phyloP scores from a whole-genome alignment of 2,797 vertebrate genomes.

The Tachyglossus aculeatus region DNA sequence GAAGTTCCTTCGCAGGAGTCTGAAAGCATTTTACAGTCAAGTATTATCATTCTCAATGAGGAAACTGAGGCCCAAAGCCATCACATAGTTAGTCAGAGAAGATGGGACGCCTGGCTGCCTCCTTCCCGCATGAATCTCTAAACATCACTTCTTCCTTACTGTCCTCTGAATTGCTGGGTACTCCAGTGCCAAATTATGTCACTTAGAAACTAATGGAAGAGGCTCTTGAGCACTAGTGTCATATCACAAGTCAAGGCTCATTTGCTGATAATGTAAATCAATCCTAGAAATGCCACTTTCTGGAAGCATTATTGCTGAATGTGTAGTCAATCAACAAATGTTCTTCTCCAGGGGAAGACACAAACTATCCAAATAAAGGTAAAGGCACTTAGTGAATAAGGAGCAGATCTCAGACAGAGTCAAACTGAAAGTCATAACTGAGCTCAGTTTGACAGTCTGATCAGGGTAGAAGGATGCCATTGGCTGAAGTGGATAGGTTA shows the following conservation, averaged over 20 bases:
- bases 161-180: slow-evolving; percentile 24
- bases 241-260: slow-evolving; percentile 29
- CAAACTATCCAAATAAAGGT: slow-evolving; percentile 11
- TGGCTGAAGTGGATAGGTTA: no score
- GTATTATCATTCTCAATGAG: no score
- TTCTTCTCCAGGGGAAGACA: slow-evolving; percentile 27
- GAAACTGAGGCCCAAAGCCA: no score
- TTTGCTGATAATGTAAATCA: slow-evolving; percentile 31
- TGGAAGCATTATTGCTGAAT: slow-evolving; percentile 23
- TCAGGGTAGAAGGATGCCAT: no score
- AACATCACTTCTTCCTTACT: not conserved
- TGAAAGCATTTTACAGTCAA: no score
- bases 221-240: not conserved
- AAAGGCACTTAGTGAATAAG: slow-evolving; percentile 13
- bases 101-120: no score
- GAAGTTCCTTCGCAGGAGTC: no score
- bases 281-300: slow-evolving; percentile 25
- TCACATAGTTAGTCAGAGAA: no score
- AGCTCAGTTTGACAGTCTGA: no score
- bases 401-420: not conserved
- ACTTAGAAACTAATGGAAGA: slow-evolving; percentile 12
- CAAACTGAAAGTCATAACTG: slow-evolving; percentile 12
- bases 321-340: slow-evolving; percentile 11
- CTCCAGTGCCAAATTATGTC: slow-evolving; percentile 4
- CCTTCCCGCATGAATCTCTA: no score